A percentile compares a stretch with the other conserved stretches of the same genome.
Conservation (phyloP, 2,888 invertebrate genomes). For the Cheilosia scutellata region DNA sequence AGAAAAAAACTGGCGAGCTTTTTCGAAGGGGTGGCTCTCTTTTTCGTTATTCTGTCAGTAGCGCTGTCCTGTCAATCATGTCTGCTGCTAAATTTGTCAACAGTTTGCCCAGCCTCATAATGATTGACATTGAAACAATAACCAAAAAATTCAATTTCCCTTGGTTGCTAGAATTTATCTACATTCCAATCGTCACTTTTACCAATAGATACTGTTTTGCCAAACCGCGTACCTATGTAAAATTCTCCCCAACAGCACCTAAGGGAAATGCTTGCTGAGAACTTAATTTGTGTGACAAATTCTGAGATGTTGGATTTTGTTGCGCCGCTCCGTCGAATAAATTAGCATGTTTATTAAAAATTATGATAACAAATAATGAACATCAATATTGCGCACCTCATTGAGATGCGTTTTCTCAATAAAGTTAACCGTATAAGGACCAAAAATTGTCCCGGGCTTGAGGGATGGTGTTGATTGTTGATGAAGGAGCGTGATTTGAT, state of each 20-base stretch:
- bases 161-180: not conserved
- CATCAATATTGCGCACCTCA: not conserved
- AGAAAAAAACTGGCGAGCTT: too few relatives aligned
- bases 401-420: not conserved
- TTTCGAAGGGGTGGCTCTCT: too few relatives aligned
- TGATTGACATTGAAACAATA: too few relatives aligned
- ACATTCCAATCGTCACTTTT: not conserved
- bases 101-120: too few relatives aligned
- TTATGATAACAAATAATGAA: conserved; percentile 34
- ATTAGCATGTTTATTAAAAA: conserved; percentile 55
- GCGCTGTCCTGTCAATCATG: too few relatives aligned
- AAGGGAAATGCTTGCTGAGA: not conserved
- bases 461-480: too few relatives aligned
- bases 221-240: not conserved
- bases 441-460: not conserved
- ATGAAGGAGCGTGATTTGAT: too few relatives aligned
- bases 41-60: too few relatives aligned
- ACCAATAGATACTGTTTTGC: not conserved
- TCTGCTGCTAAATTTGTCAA: too few relatives aligned
- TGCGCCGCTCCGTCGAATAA: conserved; percentile 8
- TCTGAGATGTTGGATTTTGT: not conserved
- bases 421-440: not conserved
- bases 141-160: too few relatives aligned
- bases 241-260: not conserved
- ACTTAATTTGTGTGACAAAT: not conserved